Evolutionary conservation across 2,113 vertebrate species (phyloP).

Genomic region (Notiomystis cincta): DNA sequence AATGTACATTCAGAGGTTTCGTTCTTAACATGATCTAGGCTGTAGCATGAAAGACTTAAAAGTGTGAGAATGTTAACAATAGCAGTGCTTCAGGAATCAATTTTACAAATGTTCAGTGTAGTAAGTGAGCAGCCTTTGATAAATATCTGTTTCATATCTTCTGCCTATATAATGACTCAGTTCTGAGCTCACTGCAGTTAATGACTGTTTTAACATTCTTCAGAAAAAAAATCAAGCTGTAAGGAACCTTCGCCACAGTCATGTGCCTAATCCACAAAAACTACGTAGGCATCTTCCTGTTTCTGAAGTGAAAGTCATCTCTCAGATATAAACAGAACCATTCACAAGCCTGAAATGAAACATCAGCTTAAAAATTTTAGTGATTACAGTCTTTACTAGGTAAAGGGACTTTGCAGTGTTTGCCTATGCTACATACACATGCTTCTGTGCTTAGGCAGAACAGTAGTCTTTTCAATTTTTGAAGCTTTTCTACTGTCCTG

Average conservation of each 20-base stretch:
- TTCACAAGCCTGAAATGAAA: background rate
- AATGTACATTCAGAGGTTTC: background rate
- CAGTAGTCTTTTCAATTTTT: background rate
- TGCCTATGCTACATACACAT: background rate
- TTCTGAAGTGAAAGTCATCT: background rate
- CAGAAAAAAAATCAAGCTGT: background rate
- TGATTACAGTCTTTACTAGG: background rate
- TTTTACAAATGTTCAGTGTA: background rate
- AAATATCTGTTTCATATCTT: background rate
- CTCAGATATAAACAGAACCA: background rate
- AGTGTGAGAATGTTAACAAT: background rate
- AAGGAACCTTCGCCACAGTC: background rate
- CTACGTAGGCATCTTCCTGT: background rate
- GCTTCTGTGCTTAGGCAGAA: background rate
- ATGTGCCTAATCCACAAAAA: background rate
- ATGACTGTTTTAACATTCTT: background rate
- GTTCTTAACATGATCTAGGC: background rate
- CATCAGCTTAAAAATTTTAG: background rate
- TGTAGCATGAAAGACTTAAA: background rate
- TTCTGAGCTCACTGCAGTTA: background rate
- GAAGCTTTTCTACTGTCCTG: background rate
- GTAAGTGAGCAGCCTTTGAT: background rate
- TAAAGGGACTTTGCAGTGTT: background rate
- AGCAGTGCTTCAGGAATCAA: background rate
- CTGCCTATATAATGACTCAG: background rate